These are phyloP conservation scores for Acheta domesticus DNA, from an alignment of 2,888 invertebrate species.

Conservation along the genomic window DNA sequence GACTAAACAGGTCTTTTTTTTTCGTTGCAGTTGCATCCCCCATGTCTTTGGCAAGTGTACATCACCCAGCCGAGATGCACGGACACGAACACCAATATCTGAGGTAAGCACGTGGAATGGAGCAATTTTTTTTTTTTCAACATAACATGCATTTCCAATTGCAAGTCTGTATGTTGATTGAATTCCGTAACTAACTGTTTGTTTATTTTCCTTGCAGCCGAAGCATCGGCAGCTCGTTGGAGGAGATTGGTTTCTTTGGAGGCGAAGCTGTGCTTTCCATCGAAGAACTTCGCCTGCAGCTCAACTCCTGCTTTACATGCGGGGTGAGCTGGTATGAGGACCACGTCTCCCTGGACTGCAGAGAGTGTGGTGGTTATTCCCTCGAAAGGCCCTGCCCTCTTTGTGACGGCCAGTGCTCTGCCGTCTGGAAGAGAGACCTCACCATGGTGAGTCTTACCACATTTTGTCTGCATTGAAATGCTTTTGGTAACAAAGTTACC, in stretches of 20 bases:
- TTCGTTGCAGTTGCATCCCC: slow-evolving; percentile 37
- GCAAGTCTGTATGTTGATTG: too few relatives aligned
- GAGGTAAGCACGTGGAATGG: slow-evolving; percentile 26
- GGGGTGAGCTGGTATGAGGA: slow-evolving; percentile 77
- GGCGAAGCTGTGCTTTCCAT: slow-evolving; percentile 54
- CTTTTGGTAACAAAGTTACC: background rate
- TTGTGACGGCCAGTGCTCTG: slow-evolving; percentile 70
- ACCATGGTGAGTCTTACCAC: slow-evolving; percentile 59
- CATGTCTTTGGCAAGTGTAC: slow-evolving; percentile 39
- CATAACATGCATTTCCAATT: too few relatives aligned
- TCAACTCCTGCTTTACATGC: slow-evolving; percentile 73
- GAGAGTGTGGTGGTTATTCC: slow-evolving; percentile 76
- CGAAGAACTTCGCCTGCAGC: slow-evolving; percentile 66
- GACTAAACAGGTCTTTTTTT: slow-evolving; percentile 19
- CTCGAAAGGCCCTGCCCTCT: slow-evolving; percentile 70
- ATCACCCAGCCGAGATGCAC: slow-evolving; percentile 35
- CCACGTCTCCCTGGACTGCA: slow-evolving; percentile 72
- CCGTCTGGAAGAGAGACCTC: slow-evolving; percentile 71
- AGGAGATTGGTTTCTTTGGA: slow-evolving; percentile 39
- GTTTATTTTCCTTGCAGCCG: slow-evolving; percentile 32
- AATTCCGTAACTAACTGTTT: background rate
- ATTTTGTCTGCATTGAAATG: slow-evolving; percentile 23
- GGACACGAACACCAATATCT: slow-evolving; percentile 27
- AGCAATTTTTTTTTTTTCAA: too few relatives aligned
- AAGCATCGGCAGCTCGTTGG: slow-evolving; percentile 41